These are phyloP conservation scores for Hypolimnas misippus DNA, from an alignment of 2,888 invertebrate genomes.

Conservation along the genomic window DNA sequence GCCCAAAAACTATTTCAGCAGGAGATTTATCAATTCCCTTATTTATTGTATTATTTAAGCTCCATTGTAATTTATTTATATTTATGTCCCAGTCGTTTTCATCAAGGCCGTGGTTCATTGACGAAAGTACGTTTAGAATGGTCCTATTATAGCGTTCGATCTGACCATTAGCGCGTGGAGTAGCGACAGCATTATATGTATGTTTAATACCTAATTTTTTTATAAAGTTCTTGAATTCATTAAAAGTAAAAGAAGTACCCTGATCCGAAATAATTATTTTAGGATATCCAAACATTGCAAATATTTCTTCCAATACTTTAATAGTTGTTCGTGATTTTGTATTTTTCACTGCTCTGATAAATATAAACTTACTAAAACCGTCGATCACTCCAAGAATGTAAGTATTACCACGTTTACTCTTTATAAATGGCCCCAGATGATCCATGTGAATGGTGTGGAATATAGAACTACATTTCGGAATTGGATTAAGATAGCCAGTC, in stretches of 20 bases:
- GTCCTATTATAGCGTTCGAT: conserved; percentile 10
- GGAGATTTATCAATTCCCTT: conserved; percentile 5
- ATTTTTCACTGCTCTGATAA: neutral
- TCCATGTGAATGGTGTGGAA: conserved; percentile 1
- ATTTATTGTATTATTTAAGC: conserved; percentile 7
- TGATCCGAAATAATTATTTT: conserved; percentile 35
- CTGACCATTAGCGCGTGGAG: conserved; percentile 3
- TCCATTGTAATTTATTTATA: conserved; percentile 16
- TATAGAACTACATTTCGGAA: conserved; percentile 27
- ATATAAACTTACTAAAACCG: conserved; percentile 1
- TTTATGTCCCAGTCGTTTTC: conserved; percentile 1
- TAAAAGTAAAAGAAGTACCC: conserved; percentile 36
- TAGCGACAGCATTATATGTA: conserved; percentile 22
- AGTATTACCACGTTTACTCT: conserved; percentile 1
- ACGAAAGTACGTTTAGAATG: conserved; percentile 5
- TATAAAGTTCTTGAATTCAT: conserved; percentile 31
- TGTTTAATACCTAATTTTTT: conserved; percentile 15
- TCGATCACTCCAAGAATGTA: neutral
- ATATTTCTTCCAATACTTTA: neutral
- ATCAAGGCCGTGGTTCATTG: conserved; percentile 12
- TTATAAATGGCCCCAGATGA: neutral
- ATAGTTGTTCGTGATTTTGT: neutral
- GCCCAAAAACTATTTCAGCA: conserved; percentile 7
- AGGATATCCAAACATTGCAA: conserved; percentile 27
- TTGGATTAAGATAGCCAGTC: conserved; percentile 34